A percentile compares a stretch with the other conserved stretches of the same genome.
Evolutionary conservation across 2,797 vertebrate species (phyloP).

Genomic region (Dryobates pubescens): DNA sequence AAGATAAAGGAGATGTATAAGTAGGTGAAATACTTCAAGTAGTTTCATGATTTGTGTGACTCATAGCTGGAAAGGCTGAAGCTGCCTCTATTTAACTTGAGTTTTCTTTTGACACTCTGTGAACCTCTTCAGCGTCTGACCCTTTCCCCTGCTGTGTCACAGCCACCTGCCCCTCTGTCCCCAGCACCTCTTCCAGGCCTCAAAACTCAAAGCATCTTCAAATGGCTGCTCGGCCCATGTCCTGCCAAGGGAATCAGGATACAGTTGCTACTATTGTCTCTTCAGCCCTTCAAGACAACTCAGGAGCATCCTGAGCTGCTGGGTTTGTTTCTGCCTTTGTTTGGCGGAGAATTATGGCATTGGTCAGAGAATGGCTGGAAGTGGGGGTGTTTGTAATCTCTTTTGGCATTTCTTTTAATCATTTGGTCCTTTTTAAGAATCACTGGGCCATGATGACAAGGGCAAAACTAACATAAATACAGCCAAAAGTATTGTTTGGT

Average conservation of each 20-base stretch:
- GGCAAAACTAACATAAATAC: background rate
- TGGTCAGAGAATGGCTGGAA: background rate
- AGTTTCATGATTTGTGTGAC: constrained; percentile 17
- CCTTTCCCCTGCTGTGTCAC: background rate
- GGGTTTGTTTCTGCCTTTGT: background rate
- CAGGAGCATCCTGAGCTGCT: background rate
- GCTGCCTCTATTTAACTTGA: background rate
- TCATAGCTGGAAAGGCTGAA: constrained; percentile 30
- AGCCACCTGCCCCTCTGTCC: accelerated
- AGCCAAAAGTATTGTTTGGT: background rate
- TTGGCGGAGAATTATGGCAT: background rate
- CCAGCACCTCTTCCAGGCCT: background rate
- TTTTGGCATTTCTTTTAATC: background rate
- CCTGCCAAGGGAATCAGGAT: background rate
- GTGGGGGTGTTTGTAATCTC: background rate
- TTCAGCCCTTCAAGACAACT: background rate
- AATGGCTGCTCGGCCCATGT: background rate
- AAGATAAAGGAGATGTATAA: constrained; percentile 26
- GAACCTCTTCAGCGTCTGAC: background rate
- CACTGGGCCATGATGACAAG: background rate
- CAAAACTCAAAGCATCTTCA: background rate
- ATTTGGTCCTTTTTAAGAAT: background rate
- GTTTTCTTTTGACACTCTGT: background rate
- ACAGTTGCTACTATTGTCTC: background rate
- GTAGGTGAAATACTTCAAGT: constrained; percentile 29